These are phyloP conservation scores for Sphinx pinastri DNA, from an alignment of 2,888 invertebrate species.

Conservation along the genomic window DNA sequence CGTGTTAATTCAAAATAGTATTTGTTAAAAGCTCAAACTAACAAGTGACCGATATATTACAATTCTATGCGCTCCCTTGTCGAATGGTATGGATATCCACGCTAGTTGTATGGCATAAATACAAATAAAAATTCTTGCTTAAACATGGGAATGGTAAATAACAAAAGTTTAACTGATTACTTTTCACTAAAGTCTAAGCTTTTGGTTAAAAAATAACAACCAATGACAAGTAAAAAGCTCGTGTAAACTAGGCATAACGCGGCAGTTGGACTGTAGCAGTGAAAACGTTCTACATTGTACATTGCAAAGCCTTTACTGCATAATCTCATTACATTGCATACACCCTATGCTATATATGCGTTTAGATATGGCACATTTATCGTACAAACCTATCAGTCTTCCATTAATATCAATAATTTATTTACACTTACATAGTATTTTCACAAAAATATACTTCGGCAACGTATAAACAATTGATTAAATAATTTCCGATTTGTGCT, in stretches of 20 bases:
- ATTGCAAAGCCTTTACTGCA: slow-evolving; percentile 36
- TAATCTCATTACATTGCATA: slow-evolving; percentile 30
- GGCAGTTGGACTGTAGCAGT: slow-evolving; percentile 29
- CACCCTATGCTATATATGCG: slow-evolving; percentile 38
- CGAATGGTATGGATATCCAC: no score
- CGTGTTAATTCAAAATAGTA: no score
- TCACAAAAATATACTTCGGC: slow-evolving; percentile 39
- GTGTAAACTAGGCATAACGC: neutral
- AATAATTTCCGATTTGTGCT: slow-evolving; percentile 7
- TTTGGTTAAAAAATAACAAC: neutral
- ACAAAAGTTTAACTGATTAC: no score
- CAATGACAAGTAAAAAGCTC: neutral
- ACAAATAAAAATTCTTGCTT: no score
- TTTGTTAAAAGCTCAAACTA: no score
- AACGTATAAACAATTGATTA: slow-evolving; percentile 30
- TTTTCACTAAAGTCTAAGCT: no score
- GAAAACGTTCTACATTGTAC: slow-evolving; percentile 36
- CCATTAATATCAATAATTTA: slow-evolving; percentile 56
- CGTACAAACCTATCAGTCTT: slow-evolving; percentile 80
- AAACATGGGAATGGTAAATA: no score
- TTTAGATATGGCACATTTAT: slow-evolving; percentile 77
- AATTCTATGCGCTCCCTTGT: no score
- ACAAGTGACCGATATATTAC: no score
- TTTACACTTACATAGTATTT: slow-evolving; percentile 47
- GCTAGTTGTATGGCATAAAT: no score